These are phyloP conservation scores for Ophion ventricosus DNA, from an alignment of 2,888 invertebrate genomes.

Conservation along the genomic window DNA sequence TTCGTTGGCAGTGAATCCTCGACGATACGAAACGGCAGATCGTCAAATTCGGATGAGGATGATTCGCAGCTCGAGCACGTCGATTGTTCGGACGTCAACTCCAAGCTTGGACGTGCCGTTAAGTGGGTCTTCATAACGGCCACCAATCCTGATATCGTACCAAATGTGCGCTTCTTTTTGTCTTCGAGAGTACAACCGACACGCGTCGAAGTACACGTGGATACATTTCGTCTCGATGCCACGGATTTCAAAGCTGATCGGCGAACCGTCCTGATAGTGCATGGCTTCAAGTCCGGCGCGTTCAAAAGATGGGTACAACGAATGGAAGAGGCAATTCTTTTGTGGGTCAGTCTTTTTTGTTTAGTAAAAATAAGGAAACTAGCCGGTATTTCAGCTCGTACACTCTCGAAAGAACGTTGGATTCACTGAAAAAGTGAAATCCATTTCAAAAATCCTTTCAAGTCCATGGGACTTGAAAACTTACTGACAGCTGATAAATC, in stretches of 20 bases:
- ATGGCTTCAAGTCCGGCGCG: slow-evolving; percentile 87
- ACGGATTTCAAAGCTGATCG: slow-evolving; percentile 85
- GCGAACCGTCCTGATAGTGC: slow-evolving; percentile 86
- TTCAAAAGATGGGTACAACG: slow-evolving; percentile 85
- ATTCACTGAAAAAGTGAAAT: not conserved
- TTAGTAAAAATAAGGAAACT: not conserved
- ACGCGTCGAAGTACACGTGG: slow-evolving; percentile 27
- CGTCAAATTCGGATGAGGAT: not conserved
- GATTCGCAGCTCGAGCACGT: slow-evolving; percentile 1
- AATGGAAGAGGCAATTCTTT: slow-evolving; percentile 85
- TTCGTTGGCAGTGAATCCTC: not conserved
- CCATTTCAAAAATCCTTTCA: too few relatives aligned
- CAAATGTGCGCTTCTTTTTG: slow-evolving; percentile 25
- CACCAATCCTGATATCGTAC: slow-evolving; percentile 4
- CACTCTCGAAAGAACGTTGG: not conserved
- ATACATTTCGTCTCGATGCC: slow-evolving; percentile 83
- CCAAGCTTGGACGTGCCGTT: slow-evolving; percentile 31
- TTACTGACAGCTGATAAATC: too few relatives aligned
- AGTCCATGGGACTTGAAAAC: too few relatives aligned
- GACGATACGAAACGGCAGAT: not conserved
- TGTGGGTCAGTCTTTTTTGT: slow-evolving; percentile 83
- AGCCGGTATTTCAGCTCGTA: not conserved
- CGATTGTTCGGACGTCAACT: slow-evolving; percentile 41
- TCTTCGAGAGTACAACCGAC: slow-evolving; percentile 40
- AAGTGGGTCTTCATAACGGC: slow-evolving; percentile 34